Evolutionary conservation across 2,888 invertebrate species (phyloP).

Genomic region (Parnassius glacialis): DNA sequence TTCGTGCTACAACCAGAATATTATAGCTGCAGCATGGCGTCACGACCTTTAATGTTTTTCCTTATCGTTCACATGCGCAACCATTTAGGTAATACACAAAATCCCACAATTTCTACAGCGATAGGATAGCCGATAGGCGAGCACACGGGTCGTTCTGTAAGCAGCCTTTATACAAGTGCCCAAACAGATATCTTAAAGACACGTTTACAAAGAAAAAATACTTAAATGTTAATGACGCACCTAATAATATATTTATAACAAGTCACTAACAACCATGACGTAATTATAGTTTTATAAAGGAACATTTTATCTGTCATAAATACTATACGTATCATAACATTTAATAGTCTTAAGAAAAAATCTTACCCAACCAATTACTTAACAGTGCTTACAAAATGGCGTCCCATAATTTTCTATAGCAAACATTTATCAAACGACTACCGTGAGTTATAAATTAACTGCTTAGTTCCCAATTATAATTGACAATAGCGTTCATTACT

Average conservation of each 20-base stretch:
- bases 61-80: too few species aligned
- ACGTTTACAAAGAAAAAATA: too few species aligned
- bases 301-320: neutral
- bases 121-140: too few species aligned
- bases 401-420: conserved; percentile 51
- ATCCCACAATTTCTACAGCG: too few species aligned
- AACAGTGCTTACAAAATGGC: conserved; percentile 41
- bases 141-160: too few species aligned
- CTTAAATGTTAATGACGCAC: too few species aligned
- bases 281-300: neutral
- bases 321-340: conserved; percentile 1
- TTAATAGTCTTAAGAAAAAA: neutral
- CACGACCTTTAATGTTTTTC: too few species aligned
- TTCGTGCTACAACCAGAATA: too few species aligned
- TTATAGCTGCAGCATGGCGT: too few species aligned
- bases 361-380: conserved; percentile 25
- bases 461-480: conserved; percentile 55
- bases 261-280: neutral
- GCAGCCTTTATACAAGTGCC: neutral
- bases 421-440: conserved; percentile 55
- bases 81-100: too few species aligned
- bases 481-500: conserved; percentile 57
- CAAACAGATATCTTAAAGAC: too few species aligned
- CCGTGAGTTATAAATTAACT: conserved; percentile 46
- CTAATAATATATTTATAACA: neutral